Evolutionary conservation across 2,113 vertebrate species (phyloP).

Genomic region (Zosterops borbonicus): DNA sequence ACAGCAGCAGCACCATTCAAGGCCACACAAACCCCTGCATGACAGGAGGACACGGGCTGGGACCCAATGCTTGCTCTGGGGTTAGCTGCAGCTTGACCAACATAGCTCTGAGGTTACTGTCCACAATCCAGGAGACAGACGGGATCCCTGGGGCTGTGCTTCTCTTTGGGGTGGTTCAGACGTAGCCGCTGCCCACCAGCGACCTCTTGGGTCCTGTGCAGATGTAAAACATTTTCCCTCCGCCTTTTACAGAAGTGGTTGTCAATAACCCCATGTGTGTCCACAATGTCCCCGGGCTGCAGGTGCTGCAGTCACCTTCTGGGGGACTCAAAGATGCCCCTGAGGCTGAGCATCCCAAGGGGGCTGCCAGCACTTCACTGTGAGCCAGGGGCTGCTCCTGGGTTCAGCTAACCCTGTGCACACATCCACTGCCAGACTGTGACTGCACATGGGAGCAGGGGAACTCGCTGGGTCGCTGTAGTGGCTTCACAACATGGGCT

Average conservation of each 20-base stretch:
- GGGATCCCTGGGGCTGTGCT: fast-evolving
- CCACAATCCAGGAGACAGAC: neutral
- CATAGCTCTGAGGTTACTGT: fast-evolving
- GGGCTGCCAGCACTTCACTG: neutral
- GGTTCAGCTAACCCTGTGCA: neutral
- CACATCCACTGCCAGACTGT: neutral
- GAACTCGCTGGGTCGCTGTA: fast-evolving
- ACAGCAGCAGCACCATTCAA: neutral
- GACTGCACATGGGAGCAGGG: neutral
- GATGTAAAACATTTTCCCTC: neutral
- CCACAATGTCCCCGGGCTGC: fast-evolving
- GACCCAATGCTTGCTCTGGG: fast-evolving
- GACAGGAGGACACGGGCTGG: fast-evolving
- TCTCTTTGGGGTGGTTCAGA: neutral
- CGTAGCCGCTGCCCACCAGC: neutral
- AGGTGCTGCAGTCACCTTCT: neutral
- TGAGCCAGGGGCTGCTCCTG: neutral
- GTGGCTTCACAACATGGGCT: fast-evolving
- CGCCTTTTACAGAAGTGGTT: neutral
- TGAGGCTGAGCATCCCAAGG: neutral
- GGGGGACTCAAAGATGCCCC: neutral
- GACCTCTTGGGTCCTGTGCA: neutral
- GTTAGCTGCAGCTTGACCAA: neutral
- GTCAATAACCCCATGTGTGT: fast-evolving
- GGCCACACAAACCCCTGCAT: neutral